phyloP scores from a whole-genome alignment of 2,888 invertebrate genomes.

The Chymomyza fuscimana region DNA sequence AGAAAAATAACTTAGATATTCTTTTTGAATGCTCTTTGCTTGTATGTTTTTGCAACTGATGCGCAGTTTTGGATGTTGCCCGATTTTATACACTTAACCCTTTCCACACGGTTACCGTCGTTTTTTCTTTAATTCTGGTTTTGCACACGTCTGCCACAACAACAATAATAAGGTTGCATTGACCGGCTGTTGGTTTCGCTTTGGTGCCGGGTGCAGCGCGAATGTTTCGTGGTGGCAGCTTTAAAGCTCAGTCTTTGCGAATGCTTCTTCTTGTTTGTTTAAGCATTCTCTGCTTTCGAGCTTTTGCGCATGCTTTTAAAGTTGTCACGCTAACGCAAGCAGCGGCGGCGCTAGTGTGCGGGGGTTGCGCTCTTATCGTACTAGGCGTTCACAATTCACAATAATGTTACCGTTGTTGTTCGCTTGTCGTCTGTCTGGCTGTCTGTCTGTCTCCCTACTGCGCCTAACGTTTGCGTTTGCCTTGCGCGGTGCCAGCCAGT shows the following conservation, averaged over 20 bases:
- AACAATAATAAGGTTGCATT: not conserved
- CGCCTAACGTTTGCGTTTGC: conserved; percentile 43
- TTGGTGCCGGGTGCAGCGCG: conserved; percentile 54
- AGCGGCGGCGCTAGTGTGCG: conserved; percentile 30
- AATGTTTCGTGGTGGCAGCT: not conserved
- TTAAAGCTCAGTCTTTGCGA: conserved; percentile 6
- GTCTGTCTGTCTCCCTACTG: conserved; percentile 45
- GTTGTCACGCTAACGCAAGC: conserved; percentile 15
- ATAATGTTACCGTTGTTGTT: conserved; percentile 37
- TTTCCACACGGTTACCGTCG: conserved; percentile 53
- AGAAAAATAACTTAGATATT: conserved; percentile 6
- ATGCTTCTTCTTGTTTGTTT: conserved; percentile 25
- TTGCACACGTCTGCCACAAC: conserved; percentile 59
- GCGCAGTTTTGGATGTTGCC: conserved; percentile 46
- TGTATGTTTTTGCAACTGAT: conserved; percentile 57
- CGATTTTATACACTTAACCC: conserved; percentile 59
- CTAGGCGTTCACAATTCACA: conserved; percentile 27
- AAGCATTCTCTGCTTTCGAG: not conserved
- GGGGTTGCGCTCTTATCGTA: conserved; percentile 46
- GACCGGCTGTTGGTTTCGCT: conserved; percentile 33
- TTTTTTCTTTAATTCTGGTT: conserved; percentile 49
- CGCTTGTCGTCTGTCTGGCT: conserved; percentile 21
- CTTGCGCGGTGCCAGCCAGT: conserved; percentile 28
- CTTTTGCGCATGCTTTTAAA: conserved; percentile 49
- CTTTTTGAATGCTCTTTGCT: conserved; percentile 37